These are phyloP conservation scores for Hyalella azteca DNA, from an alignment of 2,888 invertebrate species.

Conservation along the genomic window DNA sequence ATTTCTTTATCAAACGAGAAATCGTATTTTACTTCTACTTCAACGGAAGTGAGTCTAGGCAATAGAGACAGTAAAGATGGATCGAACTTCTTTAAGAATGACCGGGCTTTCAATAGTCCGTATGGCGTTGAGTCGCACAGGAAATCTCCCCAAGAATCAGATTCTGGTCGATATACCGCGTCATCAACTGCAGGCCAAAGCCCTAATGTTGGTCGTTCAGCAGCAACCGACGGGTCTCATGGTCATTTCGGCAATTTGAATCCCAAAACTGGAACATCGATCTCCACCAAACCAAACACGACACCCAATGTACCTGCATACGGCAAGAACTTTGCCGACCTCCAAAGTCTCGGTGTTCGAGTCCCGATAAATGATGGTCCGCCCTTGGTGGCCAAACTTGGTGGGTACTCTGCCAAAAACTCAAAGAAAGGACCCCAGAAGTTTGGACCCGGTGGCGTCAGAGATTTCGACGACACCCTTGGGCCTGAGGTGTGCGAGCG, in stretches of 20 bases:
- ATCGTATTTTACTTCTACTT: too few relatives aligned
- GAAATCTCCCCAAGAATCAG: too few relatives aligned
- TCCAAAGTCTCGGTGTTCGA: slow-evolving; percentile 28
- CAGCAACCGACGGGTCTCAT: too few relatives aligned
- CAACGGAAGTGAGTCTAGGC: too few relatives aligned
- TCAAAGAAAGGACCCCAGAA: slow-evolving; percentile 65
- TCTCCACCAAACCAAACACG: background rate
- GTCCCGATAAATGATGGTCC: slow-evolving; percentile 42
- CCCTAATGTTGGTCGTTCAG: too few relatives aligned
- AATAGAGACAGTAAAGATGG: too few relatives aligned
- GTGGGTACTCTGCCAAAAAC: slow-evolving; percentile 23
- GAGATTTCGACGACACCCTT: slow-evolving; percentile 69
- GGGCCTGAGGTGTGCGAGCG: slow-evolving; percentile 66
- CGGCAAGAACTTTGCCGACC: slow-evolving; percentile 12
- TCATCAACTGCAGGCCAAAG: too few relatives aligned
- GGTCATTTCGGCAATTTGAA: slow-evolving; percentile 1
- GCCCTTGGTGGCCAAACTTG: slow-evolving; percentile 55
- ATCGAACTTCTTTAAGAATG: too few relatives aligned
- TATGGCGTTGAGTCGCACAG: too few relatives aligned
- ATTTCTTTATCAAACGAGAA: too few relatives aligned
- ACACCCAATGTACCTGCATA: slow-evolving; percentile 6
- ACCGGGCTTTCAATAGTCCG: too few relatives aligned
- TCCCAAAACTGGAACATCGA: background rate
- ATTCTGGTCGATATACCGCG: too few relatives aligned
- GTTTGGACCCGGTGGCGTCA: slow-evolving; percentile 71